Evolutionary conservation across 2,888 invertebrate species (phyloP).

Genomic region (Coleophora flavipennella): DNA sequence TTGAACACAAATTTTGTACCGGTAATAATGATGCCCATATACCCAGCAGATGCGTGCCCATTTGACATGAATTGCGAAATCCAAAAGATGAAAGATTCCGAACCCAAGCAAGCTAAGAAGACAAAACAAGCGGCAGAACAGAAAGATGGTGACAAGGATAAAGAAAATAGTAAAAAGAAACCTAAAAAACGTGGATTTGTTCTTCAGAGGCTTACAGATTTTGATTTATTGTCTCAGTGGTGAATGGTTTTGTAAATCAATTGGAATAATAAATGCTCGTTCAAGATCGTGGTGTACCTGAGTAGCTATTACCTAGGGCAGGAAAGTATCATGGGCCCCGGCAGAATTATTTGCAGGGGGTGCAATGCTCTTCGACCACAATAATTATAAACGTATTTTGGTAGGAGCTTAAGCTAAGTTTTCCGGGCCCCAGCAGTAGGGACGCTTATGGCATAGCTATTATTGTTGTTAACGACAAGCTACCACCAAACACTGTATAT

Average conservation of each 20-base stretch:
- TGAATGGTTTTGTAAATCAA: conserved; percentile 14
- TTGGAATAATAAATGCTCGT: too few relatives aligned
- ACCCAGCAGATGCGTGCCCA: conserved; percentile 48
- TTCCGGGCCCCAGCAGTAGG: too few relatives aligned
- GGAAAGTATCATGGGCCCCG: too few relatives aligned
- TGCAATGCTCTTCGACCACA: too few relatives aligned
- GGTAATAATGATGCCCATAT: conserved; percentile 60
- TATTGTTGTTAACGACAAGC: too few relatives aligned
- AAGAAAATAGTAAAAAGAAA: conserved; percentile 29
- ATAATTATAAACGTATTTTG: too few relatives aligned
- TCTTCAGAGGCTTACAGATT: conserved; percentile 51
- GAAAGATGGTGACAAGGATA: conserved; percentile 28
- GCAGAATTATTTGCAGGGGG: too few relatives aligned
- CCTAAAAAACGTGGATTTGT: conserved; percentile 44
- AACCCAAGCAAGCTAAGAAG: conserved; percentile 29
- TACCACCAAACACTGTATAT: too few relatives aligned
- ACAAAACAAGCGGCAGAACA: conserved; percentile 14
- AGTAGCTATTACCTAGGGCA: too few relatives aligned
- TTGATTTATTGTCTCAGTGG: conserved; percentile 59
- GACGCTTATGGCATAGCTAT: too few relatives aligned
- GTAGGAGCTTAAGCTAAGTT: too few relatives aligned
- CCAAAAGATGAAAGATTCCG: conserved; percentile 35
- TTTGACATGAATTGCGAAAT: conserved; percentile 53
- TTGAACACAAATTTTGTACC: conserved; percentile 36
- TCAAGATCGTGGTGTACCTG: too few relatives aligned